Conservation (phyloP, 2,888 invertebrate genomes). For the Idaea aversata region DNA sequence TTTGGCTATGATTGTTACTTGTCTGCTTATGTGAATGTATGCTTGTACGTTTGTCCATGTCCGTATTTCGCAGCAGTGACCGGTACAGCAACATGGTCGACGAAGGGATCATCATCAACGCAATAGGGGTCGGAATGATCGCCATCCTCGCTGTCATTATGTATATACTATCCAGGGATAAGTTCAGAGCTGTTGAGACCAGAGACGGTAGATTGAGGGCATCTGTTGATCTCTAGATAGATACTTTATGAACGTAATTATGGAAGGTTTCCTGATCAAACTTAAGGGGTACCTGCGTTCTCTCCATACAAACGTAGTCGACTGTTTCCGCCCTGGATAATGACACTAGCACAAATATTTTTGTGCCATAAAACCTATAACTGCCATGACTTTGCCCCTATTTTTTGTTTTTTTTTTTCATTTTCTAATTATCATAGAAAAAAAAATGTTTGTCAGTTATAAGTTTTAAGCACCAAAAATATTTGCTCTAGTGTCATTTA, state of each 20-base stretch:
- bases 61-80: constrained; percentile 68
- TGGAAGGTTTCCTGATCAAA: background rate
- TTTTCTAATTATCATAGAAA: no score
- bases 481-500: no score
- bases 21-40: constrained; percentile 34
- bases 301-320: no score
- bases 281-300: no score
- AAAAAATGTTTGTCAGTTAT: no score
- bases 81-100: constrained; percentile 81
- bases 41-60: constrained; percentile 42
- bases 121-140: constrained; percentile 83
- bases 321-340: no score
- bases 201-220: constrained; percentile 73
- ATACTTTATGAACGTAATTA: constrained; percentile 1
- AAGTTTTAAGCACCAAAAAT: no score
- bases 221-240: constrained; percentile 78
- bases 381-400: no score
- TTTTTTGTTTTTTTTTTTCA: no score
- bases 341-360: no score
- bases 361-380: no score
- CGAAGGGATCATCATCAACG: constrained; percentile 85
- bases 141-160: constrained; percentile 83
- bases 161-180: constrained; percentile 82
- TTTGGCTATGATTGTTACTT: background rate
- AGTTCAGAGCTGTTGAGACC: constrained; percentile 71